phyloP scores from a whole-genome alignment of 2,888 invertebrate species.

The Malthinus seriepunctatus region DNA sequence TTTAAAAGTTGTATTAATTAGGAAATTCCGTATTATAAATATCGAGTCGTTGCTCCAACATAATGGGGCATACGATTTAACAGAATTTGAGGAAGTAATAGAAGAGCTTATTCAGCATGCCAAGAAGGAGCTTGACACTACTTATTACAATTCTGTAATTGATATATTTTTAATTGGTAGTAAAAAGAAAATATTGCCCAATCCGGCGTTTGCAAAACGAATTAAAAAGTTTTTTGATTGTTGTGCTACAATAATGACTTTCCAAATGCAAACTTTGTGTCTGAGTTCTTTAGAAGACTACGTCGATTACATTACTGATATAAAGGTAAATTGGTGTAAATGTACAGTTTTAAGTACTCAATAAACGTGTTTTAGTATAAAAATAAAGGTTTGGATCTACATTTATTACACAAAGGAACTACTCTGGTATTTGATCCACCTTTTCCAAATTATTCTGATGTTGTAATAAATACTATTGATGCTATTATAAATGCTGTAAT shows the following conservation, averaged over 20 bases:
- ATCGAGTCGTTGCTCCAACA: slow-evolving; percentile 60
- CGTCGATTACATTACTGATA: slow-evolving; percentile 75
- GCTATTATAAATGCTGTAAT: slow-evolving; percentile 74
- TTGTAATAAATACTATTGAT: slow-evolving; percentile 71
- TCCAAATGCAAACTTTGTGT: slow-evolving; percentile 80
- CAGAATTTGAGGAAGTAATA: slow-evolving; percentile 63
- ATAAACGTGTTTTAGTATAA: slow-evolving; percentile 58
- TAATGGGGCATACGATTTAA: slow-evolving; percentile 68
- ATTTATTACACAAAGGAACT: slow-evolving; percentile 62
- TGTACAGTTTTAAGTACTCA: neutral
- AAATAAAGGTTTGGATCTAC: slow-evolving; percentile 71
- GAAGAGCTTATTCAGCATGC: slow-evolving; percentile 68
- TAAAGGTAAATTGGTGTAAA: slow-evolving; percentile 60
- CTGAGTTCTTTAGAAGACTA: slow-evolving; percentile 79
- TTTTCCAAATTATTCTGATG: slow-evolving; percentile 73
- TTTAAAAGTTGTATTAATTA: neutral
- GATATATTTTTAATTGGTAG: slow-evolving; percentile 68
- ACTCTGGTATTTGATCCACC: slow-evolving; percentile 72
- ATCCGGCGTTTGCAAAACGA: slow-evolving; percentile 64
- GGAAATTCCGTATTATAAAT: slow-evolving; percentile 60
- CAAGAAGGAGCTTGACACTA: slow-evolving; percentile 65
- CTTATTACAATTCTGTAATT: slow-evolving; percentile 68
- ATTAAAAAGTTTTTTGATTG: slow-evolving; percentile 83
- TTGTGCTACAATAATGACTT: slow-evolving; percentile 85
- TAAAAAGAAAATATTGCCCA: slow-evolving; percentile 70